Base-by-base conservation (phyloP, 2,113 vertebrate species). In the Malurus melanocephalus region DNA sequence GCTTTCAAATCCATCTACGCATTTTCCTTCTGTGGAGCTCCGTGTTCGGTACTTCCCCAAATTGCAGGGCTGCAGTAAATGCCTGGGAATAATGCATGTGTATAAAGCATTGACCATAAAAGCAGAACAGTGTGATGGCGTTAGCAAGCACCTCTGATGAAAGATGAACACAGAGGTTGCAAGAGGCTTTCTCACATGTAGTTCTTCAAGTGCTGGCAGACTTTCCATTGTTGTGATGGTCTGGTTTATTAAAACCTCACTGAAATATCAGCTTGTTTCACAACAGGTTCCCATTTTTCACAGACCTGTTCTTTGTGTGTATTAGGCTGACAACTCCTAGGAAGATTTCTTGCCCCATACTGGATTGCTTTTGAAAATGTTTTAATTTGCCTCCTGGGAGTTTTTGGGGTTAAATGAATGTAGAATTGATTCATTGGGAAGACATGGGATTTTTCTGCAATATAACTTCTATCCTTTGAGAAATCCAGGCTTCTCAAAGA, bases 101-200 rank as follows among this genome's bases (percentile, higher is more conserved):
- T 57, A 46, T 24, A 68, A 81, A 86, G 69, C 53, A 56, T 6
- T 42, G 49, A 15, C 51, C 33, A 35, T 90, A 88, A 94, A 89
- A 92, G 49, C 51, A 89, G 65, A 66, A 48, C 1, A 0, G 33
- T 90, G 72, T 60, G 81, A 82, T 19, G 61, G 72, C 0, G 0
- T 87, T 81, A 81, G 80, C 78, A 92, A 90, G 57, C 67, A 90
- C 52, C 71, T 93, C 81, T 87, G 73, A 79, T 60, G 92, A 90
- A 91, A 89, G 92, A 78, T 52, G 88, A 90, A 64, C 57, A 83
- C 69, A 66, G 40, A 57, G 56, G 40, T 45, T 87, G 67, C 67
- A 95, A 76, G 72, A 79, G 27, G 20, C 35, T 92, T 80, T 92
- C 60, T 80, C 66, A 89, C 42, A 71, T 67, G 68, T 16, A 75